Base-by-base conservation (phyloP, 2,113 vertebrate species). In the Naja naja region DNA sequence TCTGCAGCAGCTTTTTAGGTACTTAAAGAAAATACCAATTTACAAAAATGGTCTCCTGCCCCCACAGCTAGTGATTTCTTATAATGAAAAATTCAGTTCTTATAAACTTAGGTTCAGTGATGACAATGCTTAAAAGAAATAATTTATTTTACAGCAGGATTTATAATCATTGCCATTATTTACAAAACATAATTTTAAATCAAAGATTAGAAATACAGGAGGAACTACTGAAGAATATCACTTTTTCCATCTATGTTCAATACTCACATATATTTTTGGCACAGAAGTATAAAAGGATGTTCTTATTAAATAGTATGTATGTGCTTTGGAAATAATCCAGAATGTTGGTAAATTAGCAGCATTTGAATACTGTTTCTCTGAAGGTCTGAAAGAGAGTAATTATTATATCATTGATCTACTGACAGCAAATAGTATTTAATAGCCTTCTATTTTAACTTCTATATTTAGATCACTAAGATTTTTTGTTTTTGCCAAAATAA, bases 321-420 rank as follows among this genome's bases (percentile, higher is more conserved):
- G 52, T 85, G 53, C 25, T 85, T 91, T 85, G 53, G 64, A 90
- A 43, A 39, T 39, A 12, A 20, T 81, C 54, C 88, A 58, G 43
- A 89, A 8, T 20, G 25, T 47, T 60, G 89, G 89, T 81, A 30
- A 53, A 85, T 45, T 74, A 81, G 23, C 52, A 25, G 55, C 34
- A 55, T 56, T 25, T 43, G 85, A 81, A 91, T 27, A 85, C 7
- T 11, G 45, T 34, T 45, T 85, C 45, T 89, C 94, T 94, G 52
- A 93, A 34, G 43, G 92, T 52, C 74, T 92, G 85, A 90, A 92
- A 88, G 45, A 86, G 27, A 92, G 34, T 81, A 85, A 85, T 89
- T 94, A 94, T 94, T 87, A 39, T 9, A 90, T 12, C 43, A 91
- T 43, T 90, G 92, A 95, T 87, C 85, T 94, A 87, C 14, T 93